phyloP scores from a whole-genome alignment of 2,113 vertebrate species.

The Indri indri region DNA sequence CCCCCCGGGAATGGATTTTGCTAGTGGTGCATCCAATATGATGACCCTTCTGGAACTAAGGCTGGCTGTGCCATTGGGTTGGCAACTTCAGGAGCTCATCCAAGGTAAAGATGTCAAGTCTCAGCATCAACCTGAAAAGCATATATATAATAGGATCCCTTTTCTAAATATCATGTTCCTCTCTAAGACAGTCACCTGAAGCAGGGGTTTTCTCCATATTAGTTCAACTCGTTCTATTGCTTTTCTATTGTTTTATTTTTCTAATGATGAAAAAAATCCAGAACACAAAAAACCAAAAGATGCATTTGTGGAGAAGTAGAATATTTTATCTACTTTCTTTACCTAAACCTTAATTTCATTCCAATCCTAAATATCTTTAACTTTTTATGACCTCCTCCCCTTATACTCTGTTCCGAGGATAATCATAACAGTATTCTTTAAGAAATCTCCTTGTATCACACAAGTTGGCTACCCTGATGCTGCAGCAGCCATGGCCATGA shows the following conservation, averaged over 20 bases:
- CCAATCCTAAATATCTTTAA: background rate
- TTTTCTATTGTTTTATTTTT: background rate
- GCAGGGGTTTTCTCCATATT: background rate
- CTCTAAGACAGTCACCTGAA: background rate
- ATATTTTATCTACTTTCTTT: background rate
- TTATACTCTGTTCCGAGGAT: background rate
- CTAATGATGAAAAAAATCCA: background rate
- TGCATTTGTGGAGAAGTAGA: background rate
- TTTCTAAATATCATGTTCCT: background rate
- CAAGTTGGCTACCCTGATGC: background rate
- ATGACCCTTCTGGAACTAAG: background rate
- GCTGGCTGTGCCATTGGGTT: background rate
- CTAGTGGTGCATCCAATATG: too few relatives aligned
- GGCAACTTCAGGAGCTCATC: background rate
- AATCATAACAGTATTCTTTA: background rate
- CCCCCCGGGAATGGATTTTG: background rate
- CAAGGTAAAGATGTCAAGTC: background rate
- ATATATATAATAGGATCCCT: background rate
- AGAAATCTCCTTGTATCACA: background rate
- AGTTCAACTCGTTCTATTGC: background rate
- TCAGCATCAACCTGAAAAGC: background rate
- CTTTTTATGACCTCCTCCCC: background rate
- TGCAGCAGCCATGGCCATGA: background rate
- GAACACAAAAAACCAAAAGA: background rate
- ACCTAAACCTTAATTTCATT: background rate